Evolutionary conservation across 2,113 vertebrate genomes (phyloP), one percentile per base, ranked within the genome.

Genomic region (Toxotes jaculatrix): DNA sequence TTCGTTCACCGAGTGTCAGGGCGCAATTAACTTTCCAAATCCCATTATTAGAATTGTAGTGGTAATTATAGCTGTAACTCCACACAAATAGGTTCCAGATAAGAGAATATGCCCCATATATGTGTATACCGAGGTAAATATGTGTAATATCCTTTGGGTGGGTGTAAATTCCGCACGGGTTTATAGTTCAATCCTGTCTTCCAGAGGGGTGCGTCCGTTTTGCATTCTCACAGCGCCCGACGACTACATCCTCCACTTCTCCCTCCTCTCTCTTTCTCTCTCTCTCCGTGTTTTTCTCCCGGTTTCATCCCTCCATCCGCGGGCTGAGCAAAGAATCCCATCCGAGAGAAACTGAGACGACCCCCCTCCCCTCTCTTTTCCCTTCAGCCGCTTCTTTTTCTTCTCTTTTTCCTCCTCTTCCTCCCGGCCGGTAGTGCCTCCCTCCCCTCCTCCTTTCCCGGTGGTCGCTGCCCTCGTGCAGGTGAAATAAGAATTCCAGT

Each of bases 181-280:
- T 78, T 85, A 86, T 36, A 90, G 75, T 88, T 90, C 77, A 87
- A 64, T 60, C 84, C 82, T 6, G 45, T 87, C 86, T 87, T 91
- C 84, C 84, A 69, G 60, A 85, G 82, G 91, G 93, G 90, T 94
- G 93, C 90, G 92, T 92, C 92, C 89, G 88, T 68, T 92, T 88
- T 87, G 83, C 83, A 90, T 90, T 88, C 88, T 91, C 79, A 84
- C 87, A 85, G 83, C 86, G 72, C 79, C 88, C 90, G 82, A 82
- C 79, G 83, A 77, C 90, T 89, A 87, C 87, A 92, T 93, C 86
- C 90, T 88, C 71, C 86, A 82, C 85, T 68, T 68, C 79, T 67
- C 70, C 72, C 79, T 82, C 78, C 79, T 66, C 81, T 86, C 69
- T 83, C 60, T 74, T 80, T 85, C 83, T 84, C 70, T 82, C 82